Base-by-base conservation (phyloP, 2,888 invertebrate species). In the Sphaeridia pumilis region DNA sequence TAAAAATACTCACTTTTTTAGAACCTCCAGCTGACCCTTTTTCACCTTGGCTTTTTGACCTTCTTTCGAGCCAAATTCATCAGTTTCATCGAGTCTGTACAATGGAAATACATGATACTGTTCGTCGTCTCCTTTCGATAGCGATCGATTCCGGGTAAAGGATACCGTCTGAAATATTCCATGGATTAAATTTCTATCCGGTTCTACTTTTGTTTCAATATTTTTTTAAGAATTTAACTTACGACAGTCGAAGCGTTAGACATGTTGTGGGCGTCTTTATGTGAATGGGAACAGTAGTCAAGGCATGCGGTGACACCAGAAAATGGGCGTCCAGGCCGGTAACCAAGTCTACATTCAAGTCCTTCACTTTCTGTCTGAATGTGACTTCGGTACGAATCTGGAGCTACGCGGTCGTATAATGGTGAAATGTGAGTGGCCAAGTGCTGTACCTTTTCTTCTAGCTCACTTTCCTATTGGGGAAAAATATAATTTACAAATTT, bases 221-320 rank as follows among this genome's bases (percentile, higher is more conserved):
- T n/a, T n/a, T n/a, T n/a, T n/a, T n/a, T n/a, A n/a, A n/a, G n/a
- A n/a, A n/a, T n/a, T n/a, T n/a, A n/a, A n/a, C 35, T 22, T 68
- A 81, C 93, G 61, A 89, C 90, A 25, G 94, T 94, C 71, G 90
- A 90, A 43, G 94, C 94, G 69, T 92, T 89, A 74, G 88, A 87
- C 93, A 94, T 94, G 69, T 95, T 94, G 73, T 94, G 92, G 22
- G 87, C 76, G 73, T 95, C 94, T 65, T 89, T 83, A 70, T 95
- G 94, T 2, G 93, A 81, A 70, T 95, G 95, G 5, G 94, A 92
- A 70, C 94, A 94, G 73, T 94, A 95, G 72, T 95, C 95, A 66
- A 94, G 79, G 71, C 93, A 94, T 31, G 92, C 92, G 22, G 94
- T 95, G 5, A 94, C 93, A 12, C 94, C 87, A 56, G 92, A 89